Evolutionary conservation across 30 jellyfish, hydroid and myxozoan genomes (phyloP).

Genomic region (Pseudorhiza aurosa): DNA sequence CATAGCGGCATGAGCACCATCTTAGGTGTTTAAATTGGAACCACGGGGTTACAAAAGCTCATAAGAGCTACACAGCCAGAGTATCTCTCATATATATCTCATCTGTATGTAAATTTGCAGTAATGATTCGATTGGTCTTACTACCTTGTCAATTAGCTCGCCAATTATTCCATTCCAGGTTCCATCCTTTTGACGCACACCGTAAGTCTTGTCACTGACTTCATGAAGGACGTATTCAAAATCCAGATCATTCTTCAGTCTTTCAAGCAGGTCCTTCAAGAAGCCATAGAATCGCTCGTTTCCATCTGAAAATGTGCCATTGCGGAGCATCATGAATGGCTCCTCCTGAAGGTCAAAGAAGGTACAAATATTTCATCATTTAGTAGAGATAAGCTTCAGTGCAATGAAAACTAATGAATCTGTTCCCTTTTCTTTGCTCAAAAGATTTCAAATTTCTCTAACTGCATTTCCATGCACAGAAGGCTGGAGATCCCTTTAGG

Average conservation of each 20-base stretch:
- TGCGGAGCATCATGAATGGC: slow-evolving; percentile 73
- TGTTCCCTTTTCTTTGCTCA: no score
- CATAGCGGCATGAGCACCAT: no score
- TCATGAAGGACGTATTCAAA: slow-evolving; percentile 66
- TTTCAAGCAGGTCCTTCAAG: slow-evolving; percentile 65
- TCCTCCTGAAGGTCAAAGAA: slow-evolving; percentile 59
- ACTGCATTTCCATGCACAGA: no score
- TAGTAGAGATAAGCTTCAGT: neutral
- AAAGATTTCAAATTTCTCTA: no score
- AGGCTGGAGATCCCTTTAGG: no score
- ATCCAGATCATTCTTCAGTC: slow-evolving; percentile 65
- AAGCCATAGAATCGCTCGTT: slow-evolving; percentile 79
- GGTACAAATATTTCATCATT: neutral
- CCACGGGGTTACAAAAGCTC: no score
- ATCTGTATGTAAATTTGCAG: no score
- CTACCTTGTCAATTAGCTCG: slow-evolving; percentile 78
- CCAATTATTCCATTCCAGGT: slow-evolving; percentile 95
- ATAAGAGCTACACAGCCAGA: no score
- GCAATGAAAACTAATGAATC: neutral
- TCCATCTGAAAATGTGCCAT: slow-evolving; percentile 43
- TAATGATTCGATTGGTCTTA: no score
- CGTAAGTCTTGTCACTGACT: slow-evolving; percentile 73
- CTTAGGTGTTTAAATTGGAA: no score
- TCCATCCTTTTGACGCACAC: slow-evolving; percentile 69
- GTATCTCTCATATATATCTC: no score